Evolutionary conservation across 2,888 invertebrate species (phyloP).

Genomic region (Himalopsyche japonica): DNA sequence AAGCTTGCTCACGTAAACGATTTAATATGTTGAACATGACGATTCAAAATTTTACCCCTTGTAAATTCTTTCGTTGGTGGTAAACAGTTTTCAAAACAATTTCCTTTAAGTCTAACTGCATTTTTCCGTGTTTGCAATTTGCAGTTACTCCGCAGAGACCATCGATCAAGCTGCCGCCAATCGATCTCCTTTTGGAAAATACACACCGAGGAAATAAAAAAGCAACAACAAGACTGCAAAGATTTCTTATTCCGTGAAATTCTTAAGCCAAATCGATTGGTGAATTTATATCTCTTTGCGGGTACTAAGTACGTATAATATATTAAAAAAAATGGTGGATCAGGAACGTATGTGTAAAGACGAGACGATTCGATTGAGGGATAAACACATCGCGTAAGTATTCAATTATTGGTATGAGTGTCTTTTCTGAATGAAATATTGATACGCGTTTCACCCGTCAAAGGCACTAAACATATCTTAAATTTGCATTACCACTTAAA

Average conservation of each 20-base stretch:
- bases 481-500: too few relatives aligned
- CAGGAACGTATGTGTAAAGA: slow-evolving; percentile 75
- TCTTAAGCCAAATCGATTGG: not conserved
- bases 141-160: not conserved
- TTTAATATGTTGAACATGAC: too few relatives aligned
- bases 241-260: not conserved
- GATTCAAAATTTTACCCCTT: not conserved
- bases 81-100: not conserved
- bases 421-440: not conserved
- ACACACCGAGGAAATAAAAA: not conserved
- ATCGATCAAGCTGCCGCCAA: not conserved
- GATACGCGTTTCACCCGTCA: too few relatives aligned
- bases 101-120: not conserved
- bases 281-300: not conserved
- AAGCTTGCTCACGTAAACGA: too few relatives aligned
- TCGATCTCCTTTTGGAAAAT: not conserved
- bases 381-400: slow-evolving; percentile 82
- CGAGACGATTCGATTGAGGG: slow-evolving; percentile 79
- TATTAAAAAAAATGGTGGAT: slow-evolving; percentile 53
- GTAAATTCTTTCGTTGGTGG: not conserved
- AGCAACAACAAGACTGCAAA: not conserved
- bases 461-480: too few relatives aligned
- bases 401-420: not conserved
- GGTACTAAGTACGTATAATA: not conserved
- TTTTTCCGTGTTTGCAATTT: slow-evolving; percentile 1